A percentile compares a stretch with the other conserved stretches of the same genome.
Conservation (phyloP, 1,140 invertebrate genomes). For the Elysia chlorotica region DNA sequence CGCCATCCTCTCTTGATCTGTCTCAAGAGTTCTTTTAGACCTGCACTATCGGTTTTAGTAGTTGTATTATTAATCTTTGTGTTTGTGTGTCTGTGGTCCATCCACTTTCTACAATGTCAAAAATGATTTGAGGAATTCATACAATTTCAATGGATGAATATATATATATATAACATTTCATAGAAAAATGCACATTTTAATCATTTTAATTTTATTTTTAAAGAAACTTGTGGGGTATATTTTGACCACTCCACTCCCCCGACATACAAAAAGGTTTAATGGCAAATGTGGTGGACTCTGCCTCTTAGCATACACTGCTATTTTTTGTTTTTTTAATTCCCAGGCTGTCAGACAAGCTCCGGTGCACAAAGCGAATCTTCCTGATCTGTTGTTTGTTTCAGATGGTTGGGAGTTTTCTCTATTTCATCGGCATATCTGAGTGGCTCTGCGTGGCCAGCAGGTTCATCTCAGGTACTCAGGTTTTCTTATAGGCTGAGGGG, state of each 20-base stretch:
- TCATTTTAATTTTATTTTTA: too few species aligned
- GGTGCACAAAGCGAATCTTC: conserved; percentile 49
- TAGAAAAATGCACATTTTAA: not conserved
- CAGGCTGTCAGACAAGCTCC: conserved; percentile 43
- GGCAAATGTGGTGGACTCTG: not conserved
- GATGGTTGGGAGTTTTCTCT: conserved; percentile 54
- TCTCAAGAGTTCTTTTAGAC: not conserved
- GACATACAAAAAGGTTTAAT: not conserved
- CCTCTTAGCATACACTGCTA: not conserved
- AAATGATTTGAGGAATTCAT: not conserved
- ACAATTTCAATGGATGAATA: not conserved
- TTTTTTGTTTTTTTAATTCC: not conserved
- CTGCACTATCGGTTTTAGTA: not conserved
- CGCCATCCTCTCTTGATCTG: too few species aligned
- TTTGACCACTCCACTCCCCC: too few species aligned
- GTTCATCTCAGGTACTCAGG: conserved; percentile 57
- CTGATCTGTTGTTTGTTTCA: conserved; percentile 51
- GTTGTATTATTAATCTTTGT: not conserved
- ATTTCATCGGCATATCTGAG: conserved; percentile 54
- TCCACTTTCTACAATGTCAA: not conserved
- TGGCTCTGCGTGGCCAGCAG: conserved; percentile 56
- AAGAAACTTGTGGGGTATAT: too few species aligned
- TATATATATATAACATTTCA: not conserved
- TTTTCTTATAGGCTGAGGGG: too few species aligned
- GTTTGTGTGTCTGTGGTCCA: not conserved